These are phyloP conservation scores for Eristalis tenax DNA, from an alignment of 2,888 invertebrate species.

Conservation along the genomic window DNA sequence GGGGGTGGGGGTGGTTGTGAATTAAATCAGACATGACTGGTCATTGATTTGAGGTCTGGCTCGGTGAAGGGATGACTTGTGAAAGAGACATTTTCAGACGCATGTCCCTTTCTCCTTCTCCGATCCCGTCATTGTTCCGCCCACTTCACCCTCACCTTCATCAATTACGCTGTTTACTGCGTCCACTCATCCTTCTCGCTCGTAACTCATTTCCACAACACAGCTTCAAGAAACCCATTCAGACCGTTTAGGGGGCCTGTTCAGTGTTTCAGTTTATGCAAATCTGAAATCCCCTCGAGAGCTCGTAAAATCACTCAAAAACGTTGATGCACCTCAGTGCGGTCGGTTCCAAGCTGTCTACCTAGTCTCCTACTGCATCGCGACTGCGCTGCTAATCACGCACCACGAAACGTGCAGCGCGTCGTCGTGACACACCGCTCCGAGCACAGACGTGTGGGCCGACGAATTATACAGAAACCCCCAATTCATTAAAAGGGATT, in stretches of 20 bases:
- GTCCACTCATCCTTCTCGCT: not conserved
- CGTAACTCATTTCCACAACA: not conserved
- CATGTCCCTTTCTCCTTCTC: not conserved
- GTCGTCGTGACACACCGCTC: not conserved
- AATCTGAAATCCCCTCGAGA: not conserved
- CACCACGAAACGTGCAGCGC: not conserved
- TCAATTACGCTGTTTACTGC: not conserved
- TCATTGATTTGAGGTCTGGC: not conserved
- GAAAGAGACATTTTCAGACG: not conserved
- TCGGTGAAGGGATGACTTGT: not conserved
- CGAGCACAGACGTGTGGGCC: conserved; percentile 49
- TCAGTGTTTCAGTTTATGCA: not conserved
- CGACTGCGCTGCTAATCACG: conserved; percentile 1
- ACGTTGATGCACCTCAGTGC: not conserved
- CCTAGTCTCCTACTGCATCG: conserved; percentile 37
- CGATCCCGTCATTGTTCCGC: not conserved
- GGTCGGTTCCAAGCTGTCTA: conserved; percentile 62
- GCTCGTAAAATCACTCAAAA: not conserved
- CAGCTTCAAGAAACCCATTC: not conserved
- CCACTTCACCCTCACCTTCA: not conserved
- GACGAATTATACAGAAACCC: conserved; percentile 40
- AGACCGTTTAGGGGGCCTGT: not conserved
- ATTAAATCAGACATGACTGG: not conserved
- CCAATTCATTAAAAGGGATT: conserved; percentile 71
- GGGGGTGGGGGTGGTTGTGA: not conserved